Conservation (phyloP, 2,113 vertebrate genomes). For the Myiozetetes cayanensis region DNA sequence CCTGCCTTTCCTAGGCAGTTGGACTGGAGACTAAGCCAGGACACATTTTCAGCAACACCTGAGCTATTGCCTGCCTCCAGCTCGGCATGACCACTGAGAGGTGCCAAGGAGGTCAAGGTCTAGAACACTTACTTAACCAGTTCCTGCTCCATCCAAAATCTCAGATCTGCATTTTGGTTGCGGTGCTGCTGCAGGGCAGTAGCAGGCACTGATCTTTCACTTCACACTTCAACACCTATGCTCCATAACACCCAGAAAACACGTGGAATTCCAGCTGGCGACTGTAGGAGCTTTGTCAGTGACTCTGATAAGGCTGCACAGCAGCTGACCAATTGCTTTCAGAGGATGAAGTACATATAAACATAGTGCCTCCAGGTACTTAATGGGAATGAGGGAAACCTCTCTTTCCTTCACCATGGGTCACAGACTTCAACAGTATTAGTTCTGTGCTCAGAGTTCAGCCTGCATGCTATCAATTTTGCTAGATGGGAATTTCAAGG, state of each 20-base stretch:
- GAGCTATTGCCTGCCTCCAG: not conserved
- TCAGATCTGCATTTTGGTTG: not conserved
- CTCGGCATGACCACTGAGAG: not conserved
- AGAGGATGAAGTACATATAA: not conserved
- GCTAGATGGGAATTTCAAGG: not conserved
- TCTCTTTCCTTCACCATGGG: not conserved
- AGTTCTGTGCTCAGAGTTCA: not conserved
- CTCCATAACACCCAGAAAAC: not conserved
- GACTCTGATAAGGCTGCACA: not conserved
- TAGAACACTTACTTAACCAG: not conserved
- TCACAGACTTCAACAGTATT: not conserved
- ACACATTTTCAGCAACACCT: not conserved
- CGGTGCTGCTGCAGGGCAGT: not conserved
- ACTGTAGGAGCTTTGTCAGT: not conserved
- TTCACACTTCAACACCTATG: not conserved
- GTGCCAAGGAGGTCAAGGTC: not conserved
- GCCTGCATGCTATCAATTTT: not conserved
- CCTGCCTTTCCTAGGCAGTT: not conserved
- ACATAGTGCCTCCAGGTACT: not conserved
- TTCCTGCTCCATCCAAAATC: rapidly evolving
- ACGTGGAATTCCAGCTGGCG: not conserved
- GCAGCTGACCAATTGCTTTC: not conserved
- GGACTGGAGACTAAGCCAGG: not conserved
- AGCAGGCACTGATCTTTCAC: not conserved
- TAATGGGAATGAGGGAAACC: not conserved